Base-by-base conservation (phyloP, 2,113 vertebrate species). In the Regulus satrapa region DNA sequence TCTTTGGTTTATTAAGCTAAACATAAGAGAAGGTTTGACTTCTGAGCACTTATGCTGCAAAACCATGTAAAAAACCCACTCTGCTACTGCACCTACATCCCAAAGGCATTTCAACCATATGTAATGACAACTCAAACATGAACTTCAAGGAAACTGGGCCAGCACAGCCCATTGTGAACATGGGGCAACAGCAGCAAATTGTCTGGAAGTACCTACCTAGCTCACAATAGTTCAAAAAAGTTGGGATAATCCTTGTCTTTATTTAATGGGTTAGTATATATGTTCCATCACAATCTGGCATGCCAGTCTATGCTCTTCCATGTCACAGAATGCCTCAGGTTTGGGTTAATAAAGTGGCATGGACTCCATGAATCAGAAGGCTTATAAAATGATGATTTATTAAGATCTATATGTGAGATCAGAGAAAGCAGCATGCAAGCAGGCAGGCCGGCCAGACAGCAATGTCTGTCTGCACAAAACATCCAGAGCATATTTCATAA, bases 121-220 rank as follows among this genome's bases (percentile, higher is more conserved):
- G 41, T 43, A 9, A 0, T 21, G 12, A 25, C 14, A 83, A 43
- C 8, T 52, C 45, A 31, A 52, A 63, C 0, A 2, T 1, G 4
- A 77, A 41, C 29, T 41, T 10, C 18, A 25, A 36, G 24, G 16
- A 38, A 85, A 61, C 8, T 34, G n/a, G 16, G 36, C 19, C 48
- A 80, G 20, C 19, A 64, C 9, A 1, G 0, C 9, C 29, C 26
- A 8, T 45, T 8, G 2, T 5, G 48, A 49, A n/a, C 36, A 32
- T 0, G 0, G 2, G 20, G 18, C 20, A 89, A 40, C 10, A 46
- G 46, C 54, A 71, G 25, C 2, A 5, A 45, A 8, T 29, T 46
- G 2, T 15, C 68, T 55, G 15, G 8, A 46, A 52, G 20, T 15
- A 45, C 6, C 49, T 24, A 28, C n/a, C 28, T 8, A 18, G 9